Base-by-base conservation (phyloP, 2,888 invertebrate species). In the Drosophila kanekoi region DNA sequence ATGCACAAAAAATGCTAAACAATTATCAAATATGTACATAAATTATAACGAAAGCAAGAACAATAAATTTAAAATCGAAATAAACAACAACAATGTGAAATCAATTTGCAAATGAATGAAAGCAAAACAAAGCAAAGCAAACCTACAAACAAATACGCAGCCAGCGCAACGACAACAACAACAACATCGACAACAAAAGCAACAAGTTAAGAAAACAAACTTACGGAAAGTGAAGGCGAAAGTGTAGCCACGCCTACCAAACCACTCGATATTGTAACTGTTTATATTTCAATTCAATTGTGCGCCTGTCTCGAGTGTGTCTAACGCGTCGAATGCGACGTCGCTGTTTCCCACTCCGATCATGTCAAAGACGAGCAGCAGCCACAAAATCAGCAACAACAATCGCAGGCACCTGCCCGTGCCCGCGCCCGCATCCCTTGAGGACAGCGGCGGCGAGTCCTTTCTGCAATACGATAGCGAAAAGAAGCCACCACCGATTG, bases 401-500 rank as follows among this genome's bases (percentile, higher is more conserved):
- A 66, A 77, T 53, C 67, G 78, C 11, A 61, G 85, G 58, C 79
- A 87, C 49, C 75, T 86, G 45, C 72, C 78, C 23, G 81, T 74
- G 44, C 76, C 48, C 43, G 67, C 35, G 37, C 62, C 63, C 4
- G 47, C 68, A 2, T 67, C 59, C n/a, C 49, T 62, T 4, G 77
- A 73, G 5, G 85, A 84, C 4, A 58, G 71, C 14, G 66, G 68
- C 11, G 62, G 69, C 41, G 91, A 92, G 76, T 91, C 92, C 82
- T 92, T 92, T 70, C 79, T 92, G 61, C 90, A 92, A 49, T 92
- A 92, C 77, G 91, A 91, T 61, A 89, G 79, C 58, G 91, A 91
- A n/a, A 90, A 91, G 74, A 90, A 90, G 67, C 91, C 90, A 33
- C 92, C 92, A 64, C 92, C 92, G 40, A 91, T 92, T 80, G 92